Conservation (phyloP, 2,888 invertebrate species). For the Adineta ricciae region DNA sequence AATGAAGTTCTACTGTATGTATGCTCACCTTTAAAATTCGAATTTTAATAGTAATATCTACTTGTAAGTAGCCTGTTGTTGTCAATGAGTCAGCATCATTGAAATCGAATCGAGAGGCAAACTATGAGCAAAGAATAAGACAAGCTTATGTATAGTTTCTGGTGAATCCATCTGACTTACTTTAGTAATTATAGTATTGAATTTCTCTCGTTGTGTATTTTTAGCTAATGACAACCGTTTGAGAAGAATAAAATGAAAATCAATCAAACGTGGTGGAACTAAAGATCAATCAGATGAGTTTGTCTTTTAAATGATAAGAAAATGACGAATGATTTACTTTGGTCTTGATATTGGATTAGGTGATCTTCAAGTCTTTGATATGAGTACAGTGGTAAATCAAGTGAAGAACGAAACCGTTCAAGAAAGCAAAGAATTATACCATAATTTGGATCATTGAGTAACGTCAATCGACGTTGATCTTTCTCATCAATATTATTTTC, state of each 20-base stretch:
- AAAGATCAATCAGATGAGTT: background rate
- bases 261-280: background rate
- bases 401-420: background rate
- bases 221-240: background rate
- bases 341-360: background rate
- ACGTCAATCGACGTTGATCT: background rate
- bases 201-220: background rate
- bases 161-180: background rate
- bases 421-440: background rate
- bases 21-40: background rate
- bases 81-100: background rate
- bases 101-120: background rate
- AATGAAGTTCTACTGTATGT: no score
- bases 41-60: background rate
- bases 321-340: background rate
- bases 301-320: background rate
- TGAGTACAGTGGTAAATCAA: background rate
- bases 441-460: slow-evolving; percentile 15
- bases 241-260: background rate
- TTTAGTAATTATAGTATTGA: background rate
- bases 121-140: background rate
- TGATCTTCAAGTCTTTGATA: background rate
- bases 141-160: no score
- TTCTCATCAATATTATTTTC: background rate
- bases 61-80: background rate